These are phyloP conservation scores for Odontocerum albicorne DNA, from an alignment of 2,888 invertebrate species.

Conservation along the genomic window DNA sequence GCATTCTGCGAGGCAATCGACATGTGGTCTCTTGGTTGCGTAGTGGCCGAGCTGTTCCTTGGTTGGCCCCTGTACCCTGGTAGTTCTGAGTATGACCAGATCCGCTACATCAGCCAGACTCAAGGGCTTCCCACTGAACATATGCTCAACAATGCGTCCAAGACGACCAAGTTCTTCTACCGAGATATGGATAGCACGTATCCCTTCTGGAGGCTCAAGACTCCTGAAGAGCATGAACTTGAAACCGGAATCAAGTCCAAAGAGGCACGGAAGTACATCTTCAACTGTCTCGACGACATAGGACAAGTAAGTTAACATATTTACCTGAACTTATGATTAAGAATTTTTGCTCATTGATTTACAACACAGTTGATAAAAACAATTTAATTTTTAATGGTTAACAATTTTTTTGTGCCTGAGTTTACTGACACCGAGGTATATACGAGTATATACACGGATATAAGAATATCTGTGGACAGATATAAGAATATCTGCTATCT, in stretches of 20 bases:
- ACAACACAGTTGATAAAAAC: no score
- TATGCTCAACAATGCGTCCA: constrained; percentile 96
- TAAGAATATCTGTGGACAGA: no score
- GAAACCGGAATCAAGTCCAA: constrained; percentile 98
- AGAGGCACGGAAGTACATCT: constrained; percentile 99
- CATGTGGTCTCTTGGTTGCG: constrained; percentile 99
- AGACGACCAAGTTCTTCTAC: constrained; percentile 98
- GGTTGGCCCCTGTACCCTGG: constrained; percentile 99
- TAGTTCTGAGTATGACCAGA: constrained; percentile 98
- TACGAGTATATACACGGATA: no score
- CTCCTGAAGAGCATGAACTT: constrained; percentile 96
- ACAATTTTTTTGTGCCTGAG: no score
- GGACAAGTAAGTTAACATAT: constrained; percentile 64
- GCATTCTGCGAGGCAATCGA: constrained; percentile 99
- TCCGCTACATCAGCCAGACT: constrained; percentile 94
- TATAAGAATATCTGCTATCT: no score
- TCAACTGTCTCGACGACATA: constrained; percentile 98
- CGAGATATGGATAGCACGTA: constrained; percentile 92
- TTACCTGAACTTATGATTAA: no score
- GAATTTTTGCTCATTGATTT: no score
- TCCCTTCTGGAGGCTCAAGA: constrained; percentile 86
- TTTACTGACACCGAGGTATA: no score
- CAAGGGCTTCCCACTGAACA: constrained; percentile 97
- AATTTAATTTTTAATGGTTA: no score
- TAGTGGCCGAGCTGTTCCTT: constrained; percentile 97